Base-by-base conservation (phyloP, 2,113 vertebrate species). In the Heliornis fulica region DNA sequence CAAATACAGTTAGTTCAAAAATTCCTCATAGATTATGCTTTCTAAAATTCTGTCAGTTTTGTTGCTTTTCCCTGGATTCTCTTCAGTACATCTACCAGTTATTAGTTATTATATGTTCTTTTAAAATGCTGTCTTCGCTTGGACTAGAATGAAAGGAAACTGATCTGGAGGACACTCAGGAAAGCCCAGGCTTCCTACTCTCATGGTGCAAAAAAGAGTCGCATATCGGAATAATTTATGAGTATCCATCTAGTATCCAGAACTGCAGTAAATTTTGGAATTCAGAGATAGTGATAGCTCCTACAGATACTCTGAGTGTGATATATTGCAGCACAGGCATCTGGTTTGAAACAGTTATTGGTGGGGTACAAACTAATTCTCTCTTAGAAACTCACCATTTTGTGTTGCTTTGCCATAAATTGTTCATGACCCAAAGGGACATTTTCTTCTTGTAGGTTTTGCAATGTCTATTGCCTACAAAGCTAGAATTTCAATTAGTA, bases 401-500 rank as follows among this genome's bases (percentile, higher is more conserved):
- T 95, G 23, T 95, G 76, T 89, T 0, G 3, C 79, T 97, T 77
- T 88, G 66, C 87, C 84, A 70, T 94, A 92, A 96, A 94, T 97
- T 96, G 53, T 25, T 93, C 56, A 6, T 87, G 71, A 90, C 79
- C 77, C 75, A 93, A 75, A 59, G 56, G 60, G 38, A 88, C 70
- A 26, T 81, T 96, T 94, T 91, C 51, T 91, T 51, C 89, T 90
- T 89, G 38, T 40, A 38, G 72, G 23, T 93, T 96, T 95, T 88
- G 54, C 76, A 51, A 51, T 80, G 20, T 83, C 46, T 95, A 31
- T 71, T 90, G 53, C 23, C 76, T 88, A 83, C 48, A 43, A 97
- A 94, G n/a, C 36, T 34, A 74, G 83, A 95, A 96, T 97, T 92
- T 95, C 91, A 96, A 93, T 94, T 93, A 82, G 18, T 61, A 9